Conservation (phyloP, 2,888 invertebrate genomes). For the Agrotis clavis region DNA sequence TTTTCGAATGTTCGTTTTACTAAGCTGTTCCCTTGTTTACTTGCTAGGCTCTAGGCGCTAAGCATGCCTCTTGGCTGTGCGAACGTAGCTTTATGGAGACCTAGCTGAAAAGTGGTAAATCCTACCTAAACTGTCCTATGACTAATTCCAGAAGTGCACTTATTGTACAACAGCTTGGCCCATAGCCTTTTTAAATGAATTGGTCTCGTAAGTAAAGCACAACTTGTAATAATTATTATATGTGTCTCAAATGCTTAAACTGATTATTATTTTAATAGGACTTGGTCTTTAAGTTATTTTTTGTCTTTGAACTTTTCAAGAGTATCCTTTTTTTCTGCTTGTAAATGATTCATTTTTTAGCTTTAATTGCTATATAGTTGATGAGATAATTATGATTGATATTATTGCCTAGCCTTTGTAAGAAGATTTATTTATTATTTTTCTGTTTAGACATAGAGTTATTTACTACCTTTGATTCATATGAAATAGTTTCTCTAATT, state of each 20-base stretch:
- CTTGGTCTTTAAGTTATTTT: conserved; percentile 32
- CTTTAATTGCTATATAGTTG: conserved; percentile 16
- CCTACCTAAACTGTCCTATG: not conserved
- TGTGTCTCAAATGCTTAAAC: conserved; percentile 46
- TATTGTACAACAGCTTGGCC: not conserved
- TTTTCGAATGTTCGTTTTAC: too few relatives aligned
- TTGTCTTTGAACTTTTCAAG: conserved; percentile 24
- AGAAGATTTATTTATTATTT: not conserved
- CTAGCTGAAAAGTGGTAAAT: not conserved
- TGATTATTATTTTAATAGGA: conserved; percentile 16
- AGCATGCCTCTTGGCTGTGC: too few relatives aligned
- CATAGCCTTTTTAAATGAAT: not conserved
- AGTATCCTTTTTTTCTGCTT: conserved; percentile 34
- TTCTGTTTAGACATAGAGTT: not conserved
- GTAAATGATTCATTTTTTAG: conserved; percentile 27
- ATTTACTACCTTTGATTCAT: not conserved
- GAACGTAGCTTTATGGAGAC: too few relatives aligned
- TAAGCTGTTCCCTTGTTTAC: too few relatives aligned
- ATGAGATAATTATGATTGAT: not conserved
- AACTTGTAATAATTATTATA: not conserved
- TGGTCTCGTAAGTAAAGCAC: not conserved
- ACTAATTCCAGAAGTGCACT: conserved; percentile 25
- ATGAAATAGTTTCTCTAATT: conserved; percentile 1
- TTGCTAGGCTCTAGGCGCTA: too few relatives aligned
- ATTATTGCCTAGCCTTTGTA: conserved; percentile 4